Percentiles rank a stretch among this genome's conserved stretches.
phyloP scores from a whole-genome alignment of 2,797 vertebrate species.

The Paguma larvata region DNA sequence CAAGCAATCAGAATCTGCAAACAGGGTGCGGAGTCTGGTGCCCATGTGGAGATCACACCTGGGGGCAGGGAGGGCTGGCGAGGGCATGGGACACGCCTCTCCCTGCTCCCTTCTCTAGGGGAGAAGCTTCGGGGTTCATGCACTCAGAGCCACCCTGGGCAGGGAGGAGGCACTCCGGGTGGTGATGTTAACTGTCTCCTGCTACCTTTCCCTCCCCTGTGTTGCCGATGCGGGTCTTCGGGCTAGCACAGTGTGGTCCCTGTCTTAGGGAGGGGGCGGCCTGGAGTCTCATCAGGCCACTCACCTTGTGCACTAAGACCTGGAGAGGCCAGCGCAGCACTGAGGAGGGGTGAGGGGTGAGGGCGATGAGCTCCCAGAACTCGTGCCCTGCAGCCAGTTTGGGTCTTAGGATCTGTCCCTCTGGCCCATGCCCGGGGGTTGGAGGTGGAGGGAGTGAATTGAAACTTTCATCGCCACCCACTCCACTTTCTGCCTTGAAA shows the following conservation, averaged over 20 bases:
- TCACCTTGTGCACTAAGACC: not conserved
- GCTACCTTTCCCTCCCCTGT: not conserved
- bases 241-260: not conserved
- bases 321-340: not conserved
- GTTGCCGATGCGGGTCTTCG: no score
- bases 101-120: not conserved
- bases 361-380: not conserved
- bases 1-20: not conserved
- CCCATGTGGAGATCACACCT: rapidly evolving
- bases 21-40: not conserved
- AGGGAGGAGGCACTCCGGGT: rapidly evolving
- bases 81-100: not conserved
- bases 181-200: not conserved
- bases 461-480: not conserved
- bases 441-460: not conserved
- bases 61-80: not conserved
- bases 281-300: not conserved
- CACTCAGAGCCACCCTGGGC: not conserved
- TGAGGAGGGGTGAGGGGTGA: not conserved
- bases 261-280: not conserved
- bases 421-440: not conserved
- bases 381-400: not conserved
- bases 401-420: not conserved
- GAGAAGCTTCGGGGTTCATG: not conserved
- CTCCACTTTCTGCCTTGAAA: not conserved